phyloP scores from a whole-genome alignment of 2,888 invertebrate species.

The Nemapogon koenigi region DNA sequence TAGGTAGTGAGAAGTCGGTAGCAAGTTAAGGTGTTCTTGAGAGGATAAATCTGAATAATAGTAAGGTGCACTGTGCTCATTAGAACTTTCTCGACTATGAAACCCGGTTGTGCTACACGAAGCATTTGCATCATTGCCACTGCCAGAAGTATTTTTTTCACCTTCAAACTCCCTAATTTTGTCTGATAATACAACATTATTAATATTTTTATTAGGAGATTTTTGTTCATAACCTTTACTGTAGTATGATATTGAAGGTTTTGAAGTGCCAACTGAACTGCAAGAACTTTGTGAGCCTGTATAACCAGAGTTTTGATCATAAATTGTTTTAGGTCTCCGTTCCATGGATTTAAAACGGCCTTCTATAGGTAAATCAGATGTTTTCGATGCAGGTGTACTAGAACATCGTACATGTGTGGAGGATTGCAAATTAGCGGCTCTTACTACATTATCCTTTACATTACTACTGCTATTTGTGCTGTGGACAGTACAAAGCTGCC shows the following conservation, averaged over 20 bases:
- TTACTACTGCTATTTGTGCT: conserved; percentile 21
- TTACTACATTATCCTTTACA: conserved; percentile 30
- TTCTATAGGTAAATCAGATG: conserved; percentile 21
- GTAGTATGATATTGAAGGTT: conserved; percentile 55
- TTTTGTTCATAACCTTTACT: conserved; percentile 46
- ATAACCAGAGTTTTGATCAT: conserved; percentile 35
- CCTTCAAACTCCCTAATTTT: conserved; percentile 55
- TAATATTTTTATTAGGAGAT: conserved; percentile 46
- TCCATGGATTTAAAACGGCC: conserved; percentile 22
- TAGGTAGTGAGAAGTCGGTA: conserved; percentile 48
- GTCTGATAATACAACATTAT: conserved; percentile 44
- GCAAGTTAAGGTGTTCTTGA: conserved; percentile 54
- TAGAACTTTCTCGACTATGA: conserved; percentile 69
- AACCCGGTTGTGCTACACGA: conserved; percentile 51
- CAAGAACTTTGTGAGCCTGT: conserved; percentile 43
- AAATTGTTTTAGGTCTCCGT: conserved; percentile 25
- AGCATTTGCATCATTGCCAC: conserved; percentile 34
- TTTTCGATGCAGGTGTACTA: conserved; percentile 39
- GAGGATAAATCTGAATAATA: conserved; percentile 82
- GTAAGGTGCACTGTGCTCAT: conserved; percentile 78
- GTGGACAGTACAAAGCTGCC: too few relatives aligned
- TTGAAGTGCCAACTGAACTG: conserved; percentile 36
- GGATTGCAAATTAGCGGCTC: conserved; percentile 23
- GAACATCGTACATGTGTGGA: conserved; percentile 34
- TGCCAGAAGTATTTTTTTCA: conserved; percentile 39